These are phyloP conservation scores for Pteruthius melanotis DNA, from an alignment of 2,113 vertebrate species.

Conservation along the genomic window DNA sequence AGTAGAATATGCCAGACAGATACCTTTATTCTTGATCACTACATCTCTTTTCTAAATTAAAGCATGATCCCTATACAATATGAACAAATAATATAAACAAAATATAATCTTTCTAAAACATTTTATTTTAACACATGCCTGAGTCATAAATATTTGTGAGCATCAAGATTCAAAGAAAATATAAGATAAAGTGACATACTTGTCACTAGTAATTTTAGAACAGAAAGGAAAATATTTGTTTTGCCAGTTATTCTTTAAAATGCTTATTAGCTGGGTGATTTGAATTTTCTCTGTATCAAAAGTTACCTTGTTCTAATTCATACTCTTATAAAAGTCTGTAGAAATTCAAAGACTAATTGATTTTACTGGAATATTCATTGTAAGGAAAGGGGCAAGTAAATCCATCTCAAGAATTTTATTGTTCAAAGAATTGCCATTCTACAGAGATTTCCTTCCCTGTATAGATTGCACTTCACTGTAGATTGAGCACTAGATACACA, in stretches of 20 bases:
- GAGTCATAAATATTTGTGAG: neutral
- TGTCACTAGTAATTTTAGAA: too few species aligned
- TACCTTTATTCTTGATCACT: neutral
- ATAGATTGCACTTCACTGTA: neutral
- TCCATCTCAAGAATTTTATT: neutral
- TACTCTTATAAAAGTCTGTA: neutral
- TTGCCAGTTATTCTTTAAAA: neutral
- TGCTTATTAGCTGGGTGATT: rapidly evolving
- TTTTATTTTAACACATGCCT: neutral
- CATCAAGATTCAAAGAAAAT: too few species aligned
- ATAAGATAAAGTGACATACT: too few species aligned
- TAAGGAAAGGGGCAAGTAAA: neutral
- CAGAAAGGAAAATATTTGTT: neutral
- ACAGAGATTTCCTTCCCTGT: neutral
- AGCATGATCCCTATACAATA: neutral
- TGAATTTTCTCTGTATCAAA: neutral
- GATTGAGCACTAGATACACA: neutral
- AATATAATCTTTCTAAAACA: neutral
- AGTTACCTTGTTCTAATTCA: neutral
- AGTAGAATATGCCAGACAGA: neutral
- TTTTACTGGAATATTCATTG: neutral
- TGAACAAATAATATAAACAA: neutral
- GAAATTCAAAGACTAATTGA: neutral
- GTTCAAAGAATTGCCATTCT: neutral
- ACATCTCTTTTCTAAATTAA: neutral